These are phyloP conservation scores for Amphipyra tragopoginis DNA, from an alignment of 2,888 invertebrate genomes.

Conservation along the genomic window DNA sequence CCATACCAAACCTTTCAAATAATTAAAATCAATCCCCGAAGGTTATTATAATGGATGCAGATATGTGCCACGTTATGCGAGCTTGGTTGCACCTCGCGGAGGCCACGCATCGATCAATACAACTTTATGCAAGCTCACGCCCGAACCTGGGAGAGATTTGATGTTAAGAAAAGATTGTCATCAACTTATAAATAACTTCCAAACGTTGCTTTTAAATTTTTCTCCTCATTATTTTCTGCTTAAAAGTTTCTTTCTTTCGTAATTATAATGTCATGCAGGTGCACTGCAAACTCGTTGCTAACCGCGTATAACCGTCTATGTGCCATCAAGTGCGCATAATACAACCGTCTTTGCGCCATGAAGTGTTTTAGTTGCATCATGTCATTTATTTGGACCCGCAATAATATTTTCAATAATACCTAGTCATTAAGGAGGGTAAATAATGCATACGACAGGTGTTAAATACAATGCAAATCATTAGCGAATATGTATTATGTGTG, in stretches of 20 bases:
- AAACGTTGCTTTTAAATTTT: conserved; percentile 22
- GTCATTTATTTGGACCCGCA: too few species aligned
- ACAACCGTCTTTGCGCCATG: too few species aligned
- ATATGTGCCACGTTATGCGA: conserved; percentile 39
- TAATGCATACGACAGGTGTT: conserved; percentile 31
- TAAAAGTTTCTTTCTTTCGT: too few species aligned
- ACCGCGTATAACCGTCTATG: too few species aligned
- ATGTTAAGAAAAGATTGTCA: conserved; percentile 13
- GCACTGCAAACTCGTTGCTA: too few species aligned
- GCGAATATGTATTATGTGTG: conserved; percentile 15
- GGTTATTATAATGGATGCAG: conserved; percentile 23
- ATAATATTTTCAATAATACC: conserved; percentile 2
- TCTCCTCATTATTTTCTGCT: not conserved
- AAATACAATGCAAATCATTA: conserved; percentile 43
- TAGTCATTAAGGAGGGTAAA: conserved; percentile 14
- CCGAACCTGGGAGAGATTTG: conserved; percentile 2
- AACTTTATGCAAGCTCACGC: conserved; percentile 45
- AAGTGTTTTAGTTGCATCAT: too few species aligned
- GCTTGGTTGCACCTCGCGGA: conserved; percentile 25
- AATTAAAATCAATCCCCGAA: too few species aligned
- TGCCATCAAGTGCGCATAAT: too few species aligned
- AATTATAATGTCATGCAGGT: too few species aligned
- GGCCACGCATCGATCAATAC: conserved; percentile 28
- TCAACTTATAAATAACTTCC: conserved; percentile 18
- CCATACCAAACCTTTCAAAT: too few species aligned